Percentiles rank a stretch among this genome's conserved stretches.
phyloP scores from a whole-genome alignment of 2,113 vertebrate genomes.

The Gadus chalcogrammus region DNA sequence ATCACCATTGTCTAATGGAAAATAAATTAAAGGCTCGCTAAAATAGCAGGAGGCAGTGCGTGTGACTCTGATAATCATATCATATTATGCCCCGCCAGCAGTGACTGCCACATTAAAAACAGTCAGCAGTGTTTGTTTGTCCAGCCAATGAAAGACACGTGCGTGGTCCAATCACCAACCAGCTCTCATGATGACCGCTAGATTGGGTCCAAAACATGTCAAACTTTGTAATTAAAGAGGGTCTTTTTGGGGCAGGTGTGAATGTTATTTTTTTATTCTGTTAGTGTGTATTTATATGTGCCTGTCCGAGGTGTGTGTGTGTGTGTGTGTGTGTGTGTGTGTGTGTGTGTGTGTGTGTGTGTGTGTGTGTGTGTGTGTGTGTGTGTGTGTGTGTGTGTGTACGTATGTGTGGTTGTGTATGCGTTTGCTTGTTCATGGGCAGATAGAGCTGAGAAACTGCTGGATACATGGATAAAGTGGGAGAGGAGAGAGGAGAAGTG shows the following conservation, averaged over 20 bases:
- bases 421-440: constrained; percentile 13
- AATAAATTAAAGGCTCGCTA: no score
- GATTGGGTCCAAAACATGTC: constrained; percentile 40
- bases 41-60: no score
- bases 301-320: constrained; percentile 20
- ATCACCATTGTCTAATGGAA: no score
- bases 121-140: constrained; percentile 30
- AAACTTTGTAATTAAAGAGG: constrained; percentile 22
- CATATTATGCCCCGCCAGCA: no score
- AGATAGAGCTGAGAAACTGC: no score
- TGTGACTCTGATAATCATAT: no score
- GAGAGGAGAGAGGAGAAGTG: no score
- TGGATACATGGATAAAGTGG: neutral
- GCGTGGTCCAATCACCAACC: constrained; percentile 45
- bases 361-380: neutral
- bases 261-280: no score
- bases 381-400: constrained; percentile 2
- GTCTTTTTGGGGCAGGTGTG: no score
- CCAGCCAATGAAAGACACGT: constrained; percentile 47
- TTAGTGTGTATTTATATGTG: constrained; percentile 22
- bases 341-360: constrained; percentile 1
- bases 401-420: constrained; percentile 26
- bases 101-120: constrained; percentile 36
- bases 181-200: constrained; percentile 45
- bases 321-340: neutral